Base-by-base conservation (phyloP, 1,140 invertebrate genomes). In the Drosophila truncata region DNA sequence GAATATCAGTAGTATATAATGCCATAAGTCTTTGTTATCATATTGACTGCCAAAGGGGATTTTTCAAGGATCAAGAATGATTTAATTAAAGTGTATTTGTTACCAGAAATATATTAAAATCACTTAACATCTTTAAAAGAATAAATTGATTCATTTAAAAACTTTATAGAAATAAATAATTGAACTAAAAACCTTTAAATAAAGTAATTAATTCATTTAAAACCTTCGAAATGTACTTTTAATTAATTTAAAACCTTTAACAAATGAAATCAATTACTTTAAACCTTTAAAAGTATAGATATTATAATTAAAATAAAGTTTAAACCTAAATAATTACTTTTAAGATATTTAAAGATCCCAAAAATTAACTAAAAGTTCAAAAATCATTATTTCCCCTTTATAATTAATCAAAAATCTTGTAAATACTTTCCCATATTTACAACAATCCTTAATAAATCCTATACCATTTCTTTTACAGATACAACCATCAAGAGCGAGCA, bases 271-370 rank as follows among this genome's bases (percentile, higher is more conserved):
- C 8, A 31, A 31, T 10, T 41, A 39, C 18, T 41, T 8, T 4
- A 18, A 18, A 5, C 0, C 5, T 20, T 18, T 42, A 11, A 4
- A 20, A 4, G 3, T 1, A 5, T 18, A 5, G 4, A 20, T 18
- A 42, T 11, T 11, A 11, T 11, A 11, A 11, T 4, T 2, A 18
- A 42, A 11, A 20, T 9, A 2, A 20, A 42, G 9, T 42, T 11
- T 6, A 11, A 42, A 20, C 2, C 10, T 20, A 2, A 20, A 20
- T 11, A 11, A 6, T 0, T 20, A 8, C n/a, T 20, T 10, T 42
- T 2, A 11, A 42, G 1, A 2, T 39, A n/a, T n/a, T 1, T 1
- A 0, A 42, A 9, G 10, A 20, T 20, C 1, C 4, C 9, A 4
- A 41, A 11, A 41, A 18, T 2, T 10, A 27, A 27, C 7, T 27